These are phyloP conservation scores for Drosophila paulistorum DNA, from an alignment of 1,140 invertebrate genomes.

Conservation along the genomic window DNA sequence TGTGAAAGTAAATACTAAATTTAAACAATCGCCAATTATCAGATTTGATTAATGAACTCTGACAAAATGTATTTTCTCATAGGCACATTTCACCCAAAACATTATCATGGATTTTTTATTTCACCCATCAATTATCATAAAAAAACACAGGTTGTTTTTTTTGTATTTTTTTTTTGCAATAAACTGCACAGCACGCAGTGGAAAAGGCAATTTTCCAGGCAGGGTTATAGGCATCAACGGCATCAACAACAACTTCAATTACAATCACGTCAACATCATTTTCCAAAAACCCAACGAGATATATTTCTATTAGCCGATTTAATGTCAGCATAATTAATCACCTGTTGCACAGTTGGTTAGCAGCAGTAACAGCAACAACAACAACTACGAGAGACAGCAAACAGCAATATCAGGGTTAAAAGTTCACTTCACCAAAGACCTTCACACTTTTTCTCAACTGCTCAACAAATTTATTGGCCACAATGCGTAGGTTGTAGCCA, in stretches of 20 bases:
- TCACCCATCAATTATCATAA: conserved; percentile 75
- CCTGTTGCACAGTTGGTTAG: conserved; percentile 43
- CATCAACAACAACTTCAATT: conserved; percentile 70
- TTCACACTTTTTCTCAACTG: conserved; percentile 62
- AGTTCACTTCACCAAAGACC: conserved; percentile 65
- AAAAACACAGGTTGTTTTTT: conserved; percentile 28
- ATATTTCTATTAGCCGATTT: conserved; percentile 82
- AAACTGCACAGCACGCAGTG: conserved; percentile 73
- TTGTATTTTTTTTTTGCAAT: conserved; percentile 65
- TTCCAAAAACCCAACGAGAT: conserved; percentile 73
- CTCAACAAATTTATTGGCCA: conserved; percentile 64
- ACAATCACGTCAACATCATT: conserved; percentile 80
- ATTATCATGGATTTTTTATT: conserved; percentile 40
- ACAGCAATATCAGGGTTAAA: conserved; percentile 58
- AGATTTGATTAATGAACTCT: conserved; percentile 67
- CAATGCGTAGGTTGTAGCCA: conserved; percentile 76
- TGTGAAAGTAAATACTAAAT: conserved; percentile 58
- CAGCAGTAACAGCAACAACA: conserved; percentile 40
- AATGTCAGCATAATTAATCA: conserved; percentile 82
- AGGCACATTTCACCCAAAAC: conserved; percentile 67
- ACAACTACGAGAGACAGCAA: conserved; percentile 21
- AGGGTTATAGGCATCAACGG: conserved; percentile 67
- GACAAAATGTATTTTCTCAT: conserved; percentile 71
- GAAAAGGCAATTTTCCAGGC: conserved; percentile 72
- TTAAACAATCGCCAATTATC: conserved; percentile 75